Conservation (phyloP, 2,797 vertebrate species). For the Hapalemur alaotrensis region DNA sequence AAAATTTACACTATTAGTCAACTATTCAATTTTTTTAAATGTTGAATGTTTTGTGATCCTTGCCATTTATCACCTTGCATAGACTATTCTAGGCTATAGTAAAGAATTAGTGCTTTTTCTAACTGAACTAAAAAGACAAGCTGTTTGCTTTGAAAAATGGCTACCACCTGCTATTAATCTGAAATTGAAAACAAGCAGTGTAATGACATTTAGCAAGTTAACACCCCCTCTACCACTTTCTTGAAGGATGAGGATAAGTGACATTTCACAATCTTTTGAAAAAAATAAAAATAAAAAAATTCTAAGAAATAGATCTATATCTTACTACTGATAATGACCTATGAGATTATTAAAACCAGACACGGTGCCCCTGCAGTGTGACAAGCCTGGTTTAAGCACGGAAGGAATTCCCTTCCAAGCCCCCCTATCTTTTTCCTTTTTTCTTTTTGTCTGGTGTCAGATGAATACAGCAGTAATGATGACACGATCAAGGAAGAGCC, state of each 20-base stretch:
- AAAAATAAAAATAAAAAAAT: not conserved
- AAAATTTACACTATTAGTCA: conserved; percentile 15
- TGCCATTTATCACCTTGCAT: conserved; percentile 71
- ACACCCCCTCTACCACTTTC: conserved; percentile 41
- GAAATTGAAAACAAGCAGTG: conserved; percentile 69
- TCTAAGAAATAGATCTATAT: conserved; percentile 65
- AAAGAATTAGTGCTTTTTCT: conserved; percentile 73
- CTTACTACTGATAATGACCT: not conserved
- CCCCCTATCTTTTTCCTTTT: not conserved
- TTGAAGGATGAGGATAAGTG: conserved; percentile 10
- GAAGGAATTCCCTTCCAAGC: conserved; percentile 37
- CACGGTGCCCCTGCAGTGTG: not conserved
- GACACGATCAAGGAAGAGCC: conserved; percentile 54
- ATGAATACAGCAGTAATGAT: conserved; percentile 22
- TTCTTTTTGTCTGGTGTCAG: conserved; percentile 51
- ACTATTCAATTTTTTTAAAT: conserved; percentile 45
- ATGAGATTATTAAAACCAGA: conserved; percentile 69
- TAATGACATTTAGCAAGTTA: conserved; percentile 70
- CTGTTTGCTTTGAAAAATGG: conserved; percentile 73
- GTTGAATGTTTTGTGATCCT: conserved; percentile 56
- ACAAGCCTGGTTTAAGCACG: not conserved
- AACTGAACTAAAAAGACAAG: conserved; percentile 71
- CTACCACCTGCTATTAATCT: conserved; percentile 64
- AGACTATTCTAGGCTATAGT: conserved; percentile 58
- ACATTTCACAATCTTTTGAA: conserved; percentile 47